Conservation (phyloP, 2,797 vertebrate species). For the Brachyalestes nurse region DNA sequence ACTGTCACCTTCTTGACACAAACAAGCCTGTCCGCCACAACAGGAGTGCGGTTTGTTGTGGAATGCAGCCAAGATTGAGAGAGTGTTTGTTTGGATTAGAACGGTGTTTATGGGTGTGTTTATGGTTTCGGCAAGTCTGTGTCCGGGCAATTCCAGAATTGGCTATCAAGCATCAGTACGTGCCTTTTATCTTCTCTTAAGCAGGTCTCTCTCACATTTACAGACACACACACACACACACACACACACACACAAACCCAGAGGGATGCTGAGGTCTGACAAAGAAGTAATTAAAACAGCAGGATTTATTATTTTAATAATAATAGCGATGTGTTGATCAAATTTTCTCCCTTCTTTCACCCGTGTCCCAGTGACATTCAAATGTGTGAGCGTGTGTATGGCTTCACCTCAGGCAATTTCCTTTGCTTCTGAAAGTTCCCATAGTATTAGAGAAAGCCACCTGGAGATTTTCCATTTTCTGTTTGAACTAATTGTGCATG, state of each 20-base stretch:
- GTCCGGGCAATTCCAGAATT: conserved; percentile 26
- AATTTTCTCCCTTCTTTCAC: neutral
- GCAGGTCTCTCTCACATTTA: conserved; percentile 33
- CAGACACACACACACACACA: conserved; percentile 28
- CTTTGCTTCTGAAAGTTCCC: conserved; percentile 31
- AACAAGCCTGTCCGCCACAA: neutral
- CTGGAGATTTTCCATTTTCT: neutral
- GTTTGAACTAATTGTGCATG: conserved; percentile 7
- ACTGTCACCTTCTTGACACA: conserved; percentile 11
- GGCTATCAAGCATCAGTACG: conserved; percentile 51
- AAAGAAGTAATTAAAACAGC: conserved; percentile 66
- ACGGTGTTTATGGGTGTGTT: conserved; percentile 19
- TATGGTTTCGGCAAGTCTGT: conserved; percentile 26
- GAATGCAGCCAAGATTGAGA: neutral
- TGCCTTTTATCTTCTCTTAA: conserved; percentile 54
- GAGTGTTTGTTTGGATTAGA: neutral
- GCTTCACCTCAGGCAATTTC: conserved; percentile 10
- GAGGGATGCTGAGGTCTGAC: conserved; percentile 61
- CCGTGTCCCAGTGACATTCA: conserved; percentile 42
- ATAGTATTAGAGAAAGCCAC: conserved; percentile 14
- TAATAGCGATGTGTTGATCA: conserved; percentile 50
- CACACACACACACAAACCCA: conserved; percentile 19
- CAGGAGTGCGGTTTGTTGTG: neutral
- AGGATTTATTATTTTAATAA: conserved; percentile 56
- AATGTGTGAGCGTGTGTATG: conserved; percentile 13